Conservation (phyloP, 2,888 invertebrate genomes). For the Troides oblongomaculatus region DNA sequence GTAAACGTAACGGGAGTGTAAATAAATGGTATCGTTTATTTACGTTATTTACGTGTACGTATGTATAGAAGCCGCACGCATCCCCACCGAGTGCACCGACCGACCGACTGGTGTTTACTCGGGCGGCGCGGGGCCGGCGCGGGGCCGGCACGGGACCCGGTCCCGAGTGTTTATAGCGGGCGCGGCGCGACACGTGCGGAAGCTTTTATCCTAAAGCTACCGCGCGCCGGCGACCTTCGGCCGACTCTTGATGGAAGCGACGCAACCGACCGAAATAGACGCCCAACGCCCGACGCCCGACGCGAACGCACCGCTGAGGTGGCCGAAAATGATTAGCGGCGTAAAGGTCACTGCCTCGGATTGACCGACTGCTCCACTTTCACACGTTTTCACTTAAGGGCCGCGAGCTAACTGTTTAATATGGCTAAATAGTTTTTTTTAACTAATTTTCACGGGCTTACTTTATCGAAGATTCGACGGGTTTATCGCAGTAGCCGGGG, state of each 20-base stretch:
- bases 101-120: slow-evolving; percentile 17
- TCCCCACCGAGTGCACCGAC: slow-evolving; percentile 25
- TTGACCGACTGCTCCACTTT: background rate
- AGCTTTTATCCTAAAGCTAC: slow-evolving; percentile 54
- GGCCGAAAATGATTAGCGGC: slow-evolving; percentile 23
- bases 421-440: too few species aligned
- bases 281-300: slow-evolving; percentile 5
- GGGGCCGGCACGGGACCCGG: slow-evolving; percentile 39
- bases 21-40: too few species aligned
- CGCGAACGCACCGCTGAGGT: slow-evolving; percentile 13
- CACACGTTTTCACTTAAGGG: too few species aligned
- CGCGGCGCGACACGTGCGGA: slow-evolving; percentile 49
- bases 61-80: slow-evolving; percentile 9
- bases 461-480: too few species aligned
- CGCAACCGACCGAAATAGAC: slow-evolving; percentile 28
- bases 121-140: slow-evolving; percentile 34
- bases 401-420: too few species aligned
- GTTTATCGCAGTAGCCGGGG: too few species aligned
- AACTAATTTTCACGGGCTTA: too few species aligned
- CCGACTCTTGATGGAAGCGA: slow-evolving; percentile 24
- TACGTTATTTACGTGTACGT: background rate
- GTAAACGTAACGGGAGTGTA: too few species aligned
- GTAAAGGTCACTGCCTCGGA: slow-evolving; percentile 27
- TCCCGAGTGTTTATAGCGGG: slow-evolving; percentile 47
- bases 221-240: slow-evolving; percentile 25